Conservation (phyloP, 1,140 invertebrate genomes). For the Patella vulgata region DNA sequence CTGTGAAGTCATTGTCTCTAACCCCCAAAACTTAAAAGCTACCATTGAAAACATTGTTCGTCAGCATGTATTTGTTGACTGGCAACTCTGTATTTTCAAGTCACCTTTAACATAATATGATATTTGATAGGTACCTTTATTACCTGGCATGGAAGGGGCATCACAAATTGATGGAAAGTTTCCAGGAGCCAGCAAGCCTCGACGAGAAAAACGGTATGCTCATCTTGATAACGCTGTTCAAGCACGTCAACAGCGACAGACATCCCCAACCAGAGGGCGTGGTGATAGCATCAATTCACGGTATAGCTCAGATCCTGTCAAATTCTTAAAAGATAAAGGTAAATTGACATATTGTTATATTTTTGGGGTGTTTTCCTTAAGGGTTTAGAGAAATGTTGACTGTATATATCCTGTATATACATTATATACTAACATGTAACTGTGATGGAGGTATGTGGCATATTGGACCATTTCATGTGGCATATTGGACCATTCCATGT, state of each 20-base stretch:
- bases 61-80: no score
- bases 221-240: constrained; percentile 63
- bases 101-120: no score
- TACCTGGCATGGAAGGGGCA: no score
- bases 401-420: no score
- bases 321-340: constrained; percentile 66
- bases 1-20: no score
- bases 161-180: no score
- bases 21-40: no score
- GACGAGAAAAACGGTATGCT: constrained; percentile 64
- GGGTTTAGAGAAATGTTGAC: neutral
- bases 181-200: constrained; percentile 29
- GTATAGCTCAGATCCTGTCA: constrained; percentile 79
- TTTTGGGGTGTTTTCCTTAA: neutral
- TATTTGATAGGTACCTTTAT: no score
- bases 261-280: constrained; percentile 71
- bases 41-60: no score
- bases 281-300: constrained; percentile 73
- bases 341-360: constrained; percentile 8
- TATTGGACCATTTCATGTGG: no score
- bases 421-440: neutral
- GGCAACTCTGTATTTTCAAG: no score
- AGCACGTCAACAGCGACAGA: constrained; percentile 50
- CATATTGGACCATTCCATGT: no score
- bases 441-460: constrained; percentile 25